phyloP scores from a whole-genome alignment of 2,797 vertebrate genomes.

The Macropodus opercularis region DNA sequence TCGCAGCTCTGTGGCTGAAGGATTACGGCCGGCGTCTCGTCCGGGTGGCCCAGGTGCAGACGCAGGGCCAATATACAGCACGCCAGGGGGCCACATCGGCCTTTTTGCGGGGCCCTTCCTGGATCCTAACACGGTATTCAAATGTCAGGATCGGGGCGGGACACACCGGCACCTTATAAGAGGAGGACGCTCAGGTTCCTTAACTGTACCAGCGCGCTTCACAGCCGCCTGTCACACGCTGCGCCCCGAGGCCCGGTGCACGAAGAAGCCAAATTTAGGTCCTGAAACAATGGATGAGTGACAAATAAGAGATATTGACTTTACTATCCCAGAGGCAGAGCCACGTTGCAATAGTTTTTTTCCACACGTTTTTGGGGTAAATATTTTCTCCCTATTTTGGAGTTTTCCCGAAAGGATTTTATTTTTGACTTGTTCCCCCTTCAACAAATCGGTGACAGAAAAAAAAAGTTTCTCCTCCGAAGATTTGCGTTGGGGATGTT shows the following conservation, averaged over 20 bases:
- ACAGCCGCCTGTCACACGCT: conserved; percentile 24
- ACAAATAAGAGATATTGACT: conserved; percentile 61
- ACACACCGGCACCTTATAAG: conserved; percentile 75
- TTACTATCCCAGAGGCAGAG: conserved; percentile 28
- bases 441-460: conserved; percentile 5
- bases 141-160: conserved; percentile 68
- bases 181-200: conserved; percentile 41
- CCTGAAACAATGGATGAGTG: conserved; percentile 71
- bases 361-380: neutral
- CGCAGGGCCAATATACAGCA: conserved; percentile 81
- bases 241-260: conserved; percentile 31
- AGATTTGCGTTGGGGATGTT: conserved; percentile 82
- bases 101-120: conserved; percentile 74
- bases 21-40: conserved; percentile 3
- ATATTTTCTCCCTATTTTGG: conserved; percentile 23
- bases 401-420: conserved; percentile 47
- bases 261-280: conserved; percentile 19
- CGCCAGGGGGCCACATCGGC: conserved; percentile 85
- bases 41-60: conserved; percentile 59
- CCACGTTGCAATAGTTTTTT: conserved; percentile 5
- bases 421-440: conserved; percentile 8
- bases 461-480: conserved; percentile 39
- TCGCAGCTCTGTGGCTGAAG: neutral
- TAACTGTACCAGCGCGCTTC: conserved; percentile 60
- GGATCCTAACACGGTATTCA: conserved; percentile 70